Conservation (phyloP, 2,888 invertebrate genomes). For the Phyllotreta cruciferae region DNA sequence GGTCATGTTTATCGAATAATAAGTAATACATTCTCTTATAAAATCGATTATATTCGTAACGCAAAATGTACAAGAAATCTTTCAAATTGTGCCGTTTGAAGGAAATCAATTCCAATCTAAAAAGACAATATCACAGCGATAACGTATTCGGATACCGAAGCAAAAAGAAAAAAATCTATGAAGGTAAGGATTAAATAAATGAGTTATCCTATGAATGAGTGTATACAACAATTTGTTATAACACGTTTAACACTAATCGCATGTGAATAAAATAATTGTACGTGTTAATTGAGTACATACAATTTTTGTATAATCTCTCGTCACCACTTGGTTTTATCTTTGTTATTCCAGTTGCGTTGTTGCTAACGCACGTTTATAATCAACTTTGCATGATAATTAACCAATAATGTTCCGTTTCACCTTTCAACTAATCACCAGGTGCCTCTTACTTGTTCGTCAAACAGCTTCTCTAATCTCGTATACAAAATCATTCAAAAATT, state of each 20-base stretch:
- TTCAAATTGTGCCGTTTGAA: constrained; percentile 13
- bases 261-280: no score
- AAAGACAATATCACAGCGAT: constrained; percentile 54
- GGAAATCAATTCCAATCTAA: constrained; percentile 4
- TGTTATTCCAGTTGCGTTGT: no score
- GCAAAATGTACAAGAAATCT: constrained; percentile 14
- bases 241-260: not conserved
- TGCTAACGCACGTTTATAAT: no score
- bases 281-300: no score
- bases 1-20: no score
- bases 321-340: no score
- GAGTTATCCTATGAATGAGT: not conserved
- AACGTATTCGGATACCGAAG: constrained; percentile 56
- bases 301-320: no score
- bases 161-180: constrained; percentile 45
- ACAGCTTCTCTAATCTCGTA: not conserved
- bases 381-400: no score
- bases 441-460: no score
- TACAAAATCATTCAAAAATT: no score
- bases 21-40: not conserved
- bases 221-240: not conserved
- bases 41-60: not conserved
- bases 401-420: no score
- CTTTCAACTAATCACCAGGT: no score
- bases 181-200: constrained; percentile 45